Evolutionary conservation across 2,888 invertebrate species (phyloP), one percentile per base, ranked within the genome.

Genomic region (Aricia artaxerxes): DNA sequence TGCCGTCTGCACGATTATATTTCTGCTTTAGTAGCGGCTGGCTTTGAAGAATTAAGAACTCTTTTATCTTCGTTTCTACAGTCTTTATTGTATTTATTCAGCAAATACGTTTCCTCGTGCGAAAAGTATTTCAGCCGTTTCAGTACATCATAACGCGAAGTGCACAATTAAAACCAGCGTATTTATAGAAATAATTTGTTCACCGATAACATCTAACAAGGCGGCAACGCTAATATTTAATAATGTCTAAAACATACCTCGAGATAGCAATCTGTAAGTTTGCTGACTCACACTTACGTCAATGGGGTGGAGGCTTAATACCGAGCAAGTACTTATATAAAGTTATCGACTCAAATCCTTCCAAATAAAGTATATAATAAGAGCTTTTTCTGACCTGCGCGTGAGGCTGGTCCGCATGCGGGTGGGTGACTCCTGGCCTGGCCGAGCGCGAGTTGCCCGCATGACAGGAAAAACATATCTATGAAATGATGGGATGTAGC

Each of bases 251-350:
- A 75, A 49, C 31, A 53, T 49, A 75, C 49, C 53, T 49, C 9
- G 11, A 75, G 75, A 75, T 75, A 75, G 31, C n/a, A 53, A 75
- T 75, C 75, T 11, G 49, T 24, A 16, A 53, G 16, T 31, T 38
- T 49, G 75, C 75, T 75, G 75, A 75, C 24, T 75, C 75, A 75
- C 31, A 13, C 24, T 75, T 75, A 53, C 75, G 44, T 75, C 75
- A 75, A 31, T 44, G 49, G 44, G 24, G 75, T 69, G 31, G 69
- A 38, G 35, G 16, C 35, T 35, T 16, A 35, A 38, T 13, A 38
- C 60, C 60, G 4, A 60, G n/a, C 60, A n/a, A 60, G 60, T 16
- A 60, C 6, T 6, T 60, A 49, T 9, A 44, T 44, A 2, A 11
- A 49, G 49, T 49, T 49, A 49, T 49, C 49, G 49, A 49, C 49